Evolutionary conservation across 2,113 vertebrate genomes (phyloP), one percentile per base, ranked within the genome.

Genomic region (Noturus placidus): DNA sequence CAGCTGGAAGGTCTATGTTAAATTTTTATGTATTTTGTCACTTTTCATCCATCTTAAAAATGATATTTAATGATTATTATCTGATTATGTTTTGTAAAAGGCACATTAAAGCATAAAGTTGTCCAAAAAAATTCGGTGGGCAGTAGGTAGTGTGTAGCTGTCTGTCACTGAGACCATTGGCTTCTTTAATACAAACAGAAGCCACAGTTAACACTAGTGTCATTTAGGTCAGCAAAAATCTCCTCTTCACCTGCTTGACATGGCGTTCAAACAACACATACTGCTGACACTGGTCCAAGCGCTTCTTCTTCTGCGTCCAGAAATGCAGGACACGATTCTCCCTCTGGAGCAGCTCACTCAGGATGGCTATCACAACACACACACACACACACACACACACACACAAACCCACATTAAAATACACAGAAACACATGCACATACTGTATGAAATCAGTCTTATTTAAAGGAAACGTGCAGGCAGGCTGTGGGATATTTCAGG

Each of bases 251-350:
- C 97, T 99, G 98, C 87, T 97, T 99, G 84, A 97, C 96, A n/a
- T 98, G 99, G 90, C 95, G 97, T 88, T 99, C 98, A 90, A 99
- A 99, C 92, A 99, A 97, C 92, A 99, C 95, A 0, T 97, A 99
- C 79, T 99, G 98, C 91, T 99, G 98, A 92, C 98, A 99, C 87
- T 99, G 98, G 87, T 99, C 98, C 92, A 99, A 94, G 38, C 98
- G 94, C 2, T 97, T 92, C 89, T 99, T 99, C 94, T 99, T 99
- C 93, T 99, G 85, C 46, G 98, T 99, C 98, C 98, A 99, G 94
- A 99, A 99, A 85, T 99, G 98, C 85, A 99, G 95, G 61, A 99
- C 98, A 0, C 97, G 93, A 86, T 99, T 99, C 87, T 99, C 98
- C 67, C 98, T 97, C 95, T 99, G 98, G 5, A 99, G 93, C 87